phyloP scores from a whole-genome alignment of 2,113 vertebrate species.

The Butorides virescens region DNA sequence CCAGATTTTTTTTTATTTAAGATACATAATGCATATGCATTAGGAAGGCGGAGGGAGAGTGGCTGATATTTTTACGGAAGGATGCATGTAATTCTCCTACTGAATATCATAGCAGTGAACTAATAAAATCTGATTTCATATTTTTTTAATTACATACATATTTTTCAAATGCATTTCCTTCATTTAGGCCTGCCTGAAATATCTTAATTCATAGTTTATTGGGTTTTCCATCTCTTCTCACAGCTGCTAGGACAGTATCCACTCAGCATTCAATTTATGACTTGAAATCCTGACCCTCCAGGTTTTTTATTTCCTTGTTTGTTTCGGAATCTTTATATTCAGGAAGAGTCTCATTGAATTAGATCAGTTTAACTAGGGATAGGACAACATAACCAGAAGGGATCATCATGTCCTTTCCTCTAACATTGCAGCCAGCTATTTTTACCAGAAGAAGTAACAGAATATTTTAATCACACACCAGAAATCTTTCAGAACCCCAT shows the following conservation, averaged over 20 bases:
- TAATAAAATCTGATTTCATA: not conserved
- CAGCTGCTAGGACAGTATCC: not conserved
- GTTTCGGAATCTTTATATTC: not conserved
- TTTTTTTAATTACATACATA: not conserved
- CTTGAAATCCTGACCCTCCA: not conserved
- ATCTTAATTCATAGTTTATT: not conserved
- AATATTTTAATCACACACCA: not conserved
- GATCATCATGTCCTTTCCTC: not conserved
- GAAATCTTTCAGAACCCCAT: not conserved
- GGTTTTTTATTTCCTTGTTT: not conserved
- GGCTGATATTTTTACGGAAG: slow-evolving; percentile 16
- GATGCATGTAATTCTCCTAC: slow-evolving; percentile 16
- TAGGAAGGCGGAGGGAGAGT: not conserved
- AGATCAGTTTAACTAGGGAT: not conserved
- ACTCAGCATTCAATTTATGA: not conserved
- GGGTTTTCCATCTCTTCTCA: not conserved
- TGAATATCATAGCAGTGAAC: slow-evolving; percentile 33
- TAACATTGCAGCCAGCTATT: not conserved
- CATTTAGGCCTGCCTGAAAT: not conserved
- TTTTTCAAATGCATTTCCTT: not conserved
- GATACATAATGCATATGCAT: slow-evolving; percentile 60
- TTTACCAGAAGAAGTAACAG: not conserved
- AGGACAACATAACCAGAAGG: not conserved
- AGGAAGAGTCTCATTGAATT: not conserved
- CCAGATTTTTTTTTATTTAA: slow-evolving; percentile 61